Percentiles rank a stretch among this genome's conserved stretches.
phyloP scores from a whole-genome alignment of 2,113 vertebrate genomes.

The Vanacampus margaritifer region DNA sequence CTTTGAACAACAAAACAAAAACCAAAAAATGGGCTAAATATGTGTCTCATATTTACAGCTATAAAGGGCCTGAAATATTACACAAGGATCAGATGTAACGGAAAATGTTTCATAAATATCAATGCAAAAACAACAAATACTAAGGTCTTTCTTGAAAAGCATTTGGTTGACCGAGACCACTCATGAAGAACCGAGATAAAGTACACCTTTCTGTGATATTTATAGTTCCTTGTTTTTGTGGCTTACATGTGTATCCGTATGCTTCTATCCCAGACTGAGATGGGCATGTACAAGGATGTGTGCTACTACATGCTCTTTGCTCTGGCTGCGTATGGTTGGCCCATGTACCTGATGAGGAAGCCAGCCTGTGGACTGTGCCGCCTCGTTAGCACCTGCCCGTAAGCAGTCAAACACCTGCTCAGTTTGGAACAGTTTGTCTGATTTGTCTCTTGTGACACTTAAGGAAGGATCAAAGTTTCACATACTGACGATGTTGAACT shows the following conservation, averaged over 20 bases:
- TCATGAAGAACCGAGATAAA: background rate
- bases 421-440: slow-evolving; percentile 45
- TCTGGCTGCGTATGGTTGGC: slow-evolving; percentile 97
- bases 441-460: slow-evolving; percentile 38
- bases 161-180: background rate
- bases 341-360: slow-evolving; percentile 97
- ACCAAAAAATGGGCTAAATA: too few species aligned
- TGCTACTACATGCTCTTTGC: slow-evolving; percentile 99
- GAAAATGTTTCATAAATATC: too few species aligned
- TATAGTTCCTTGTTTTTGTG: too few species aligned
- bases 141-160: too few species aligned
- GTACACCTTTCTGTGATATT: background rate
- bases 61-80: too few species aligned
- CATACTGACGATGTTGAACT: slow-evolving; percentile 30
- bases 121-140: too few species aligned
- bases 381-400: slow-evolving; percentile 95
- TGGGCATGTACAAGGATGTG: slow-evolving; percentile 96
- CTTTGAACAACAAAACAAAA: too few species aligned
- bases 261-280: slow-evolving; percentile 81
- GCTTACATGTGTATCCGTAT: too few species aligned
- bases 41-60: too few species aligned
- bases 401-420: slow-evolving; percentile 61
- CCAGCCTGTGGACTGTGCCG: slow-evolving; percentile 92
- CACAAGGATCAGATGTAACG: too few species aligned
- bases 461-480: slow-evolving; percentile 28